These are phyloP conservation scores for Folsomia manolachei DNA, from an alignment of 2,888 invertebrate genomes.

Conservation along the genomic window DNA sequence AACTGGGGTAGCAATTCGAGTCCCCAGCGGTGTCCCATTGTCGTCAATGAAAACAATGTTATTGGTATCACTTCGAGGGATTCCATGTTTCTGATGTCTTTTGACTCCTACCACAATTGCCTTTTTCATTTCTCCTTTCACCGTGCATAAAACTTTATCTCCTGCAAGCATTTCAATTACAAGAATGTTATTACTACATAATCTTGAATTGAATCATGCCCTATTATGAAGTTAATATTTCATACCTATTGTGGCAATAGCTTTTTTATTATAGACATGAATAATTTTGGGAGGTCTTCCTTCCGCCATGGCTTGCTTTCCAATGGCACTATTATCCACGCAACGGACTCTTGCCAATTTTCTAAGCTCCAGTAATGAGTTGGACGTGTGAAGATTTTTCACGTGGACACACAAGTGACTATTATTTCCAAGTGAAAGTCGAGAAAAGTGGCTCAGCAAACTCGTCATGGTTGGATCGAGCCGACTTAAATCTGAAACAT, in stretches of 20 bases:
- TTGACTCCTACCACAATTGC: conserved; percentile 86
- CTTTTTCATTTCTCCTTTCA: conserved; percentile 92
- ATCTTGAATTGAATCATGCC: not conserved
- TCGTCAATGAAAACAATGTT: conserved; percentile 95
- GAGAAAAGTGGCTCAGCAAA: too few relatives aligned
- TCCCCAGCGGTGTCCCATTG: conserved; percentile 89
- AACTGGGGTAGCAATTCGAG: conserved; percentile 90
- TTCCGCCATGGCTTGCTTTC: conserved; percentile 89
- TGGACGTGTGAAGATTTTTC: conserved; percentile 28
- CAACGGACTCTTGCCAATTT: conserved; percentile 77
- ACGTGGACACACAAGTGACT: too few relatives aligned
- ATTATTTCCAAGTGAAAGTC: too few relatives aligned
- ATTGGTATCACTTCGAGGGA: conserved; percentile 91
- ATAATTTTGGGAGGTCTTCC: conserved; percentile 91
- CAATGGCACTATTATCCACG: conserved; percentile 95
- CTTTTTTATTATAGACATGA: conserved; percentile 81
- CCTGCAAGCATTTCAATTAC: too few relatives aligned
- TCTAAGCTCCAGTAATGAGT: conserved; percentile 24
- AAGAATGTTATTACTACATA: not conserved
- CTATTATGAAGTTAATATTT: not conserved
- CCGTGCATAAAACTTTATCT: conserved; percentile 86
- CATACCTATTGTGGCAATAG: conserved; percentile 63
- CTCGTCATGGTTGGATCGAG: too few relatives aligned
- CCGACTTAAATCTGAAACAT: too few relatives aligned
- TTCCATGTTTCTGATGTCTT: conserved; percentile 72